These are phyloP conservation scores for Podocnemis expansa DNA, from an alignment of 2,113 vertebrate species.

Conservation along the genomic window DNA sequence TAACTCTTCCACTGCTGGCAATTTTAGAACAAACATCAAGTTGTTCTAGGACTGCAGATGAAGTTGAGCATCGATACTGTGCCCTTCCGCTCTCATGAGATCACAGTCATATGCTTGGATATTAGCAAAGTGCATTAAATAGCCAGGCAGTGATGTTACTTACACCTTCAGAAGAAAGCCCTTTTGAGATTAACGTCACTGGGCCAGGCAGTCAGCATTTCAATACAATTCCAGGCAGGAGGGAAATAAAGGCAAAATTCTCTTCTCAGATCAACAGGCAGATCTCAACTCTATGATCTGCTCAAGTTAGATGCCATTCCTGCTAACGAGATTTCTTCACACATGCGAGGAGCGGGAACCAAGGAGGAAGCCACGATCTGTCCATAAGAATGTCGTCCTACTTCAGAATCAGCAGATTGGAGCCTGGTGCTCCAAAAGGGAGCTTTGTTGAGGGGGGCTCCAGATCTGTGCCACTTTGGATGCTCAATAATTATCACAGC, in stretches of 20 bases:
- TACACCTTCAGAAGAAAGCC: not conserved
- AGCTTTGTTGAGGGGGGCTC: not conserved
- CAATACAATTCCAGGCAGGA: not conserved
- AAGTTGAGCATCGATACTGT: accelerated
- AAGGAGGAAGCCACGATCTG: too few relatives aligned
- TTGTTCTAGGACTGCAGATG: accelerated
- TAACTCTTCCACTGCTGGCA: accelerated
- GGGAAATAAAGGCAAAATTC: not conserved
- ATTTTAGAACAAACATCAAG: accelerated
- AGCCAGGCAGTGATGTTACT: not conserved
- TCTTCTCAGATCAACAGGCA: not conserved
- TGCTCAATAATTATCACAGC: not conserved
- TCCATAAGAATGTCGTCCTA: not conserved
- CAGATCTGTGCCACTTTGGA: accelerated
- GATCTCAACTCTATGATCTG: not conserved
- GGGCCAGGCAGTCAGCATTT: not conserved
- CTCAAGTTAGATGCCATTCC: not conserved
- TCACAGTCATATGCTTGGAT: too few relatives aligned
- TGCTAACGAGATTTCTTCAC: not conserved
- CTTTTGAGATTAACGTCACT: not conserved
- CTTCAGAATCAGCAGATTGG: accelerated
- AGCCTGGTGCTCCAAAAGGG: accelerated
- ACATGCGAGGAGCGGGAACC: not conserved
- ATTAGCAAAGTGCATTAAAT: not conserved
- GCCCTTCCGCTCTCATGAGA: not conserved